Evolutionary conservation across 2,888 invertebrate genomes (phyloP).

Genomic region (Ptycholaimellus sp.): DNA sequence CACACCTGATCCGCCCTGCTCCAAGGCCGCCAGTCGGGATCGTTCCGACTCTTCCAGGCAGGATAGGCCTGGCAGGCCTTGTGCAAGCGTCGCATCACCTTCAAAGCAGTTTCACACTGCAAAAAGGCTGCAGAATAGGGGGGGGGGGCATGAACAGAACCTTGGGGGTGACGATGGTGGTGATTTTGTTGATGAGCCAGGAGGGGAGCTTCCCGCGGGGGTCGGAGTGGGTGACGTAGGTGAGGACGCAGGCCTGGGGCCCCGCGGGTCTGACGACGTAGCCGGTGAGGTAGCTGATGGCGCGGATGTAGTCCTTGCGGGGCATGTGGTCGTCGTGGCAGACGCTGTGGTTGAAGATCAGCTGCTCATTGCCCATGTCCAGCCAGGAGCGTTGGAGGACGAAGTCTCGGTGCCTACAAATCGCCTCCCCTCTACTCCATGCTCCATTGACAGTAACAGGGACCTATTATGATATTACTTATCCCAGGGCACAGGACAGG

Average conservation of each 20-base stretch:
- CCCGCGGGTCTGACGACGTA: conserved; percentile 39
- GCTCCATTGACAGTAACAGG: too few relatives aligned
- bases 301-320: conserved; percentile 50
- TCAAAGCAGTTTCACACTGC: conserved; percentile 1
- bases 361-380: conserved; percentile 56
- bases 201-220: conserved; percentile 47
- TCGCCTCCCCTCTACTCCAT: too few relatives aligned
- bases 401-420: conserved; percentile 46
- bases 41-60: conserved; percentile 52
- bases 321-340: conserved; percentile 55
- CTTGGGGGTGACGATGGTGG: conserved; percentile 61
- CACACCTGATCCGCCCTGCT: conserved; percentile 54
- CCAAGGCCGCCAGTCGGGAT: conserved; percentile 61
- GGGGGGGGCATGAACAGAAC: conserved; percentile 27
- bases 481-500: too few relatives aligned
- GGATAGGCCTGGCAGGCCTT: conserved; percentile 54
- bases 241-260: conserved; percentile 45
- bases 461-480: too few relatives aligned
- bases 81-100: conserved; percentile 52
- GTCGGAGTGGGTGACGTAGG: conserved; percentile 68
- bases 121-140: conserved; percentile 3
- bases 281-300: conserved; percentile 41
- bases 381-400: conserved; percentile 73
- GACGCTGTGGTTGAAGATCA: conserved; percentile 69
- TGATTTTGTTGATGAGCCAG: conserved; percentile 66